Conservation (phyloP, 1,140 invertebrate species). For the Colletes gigas region DNA sequence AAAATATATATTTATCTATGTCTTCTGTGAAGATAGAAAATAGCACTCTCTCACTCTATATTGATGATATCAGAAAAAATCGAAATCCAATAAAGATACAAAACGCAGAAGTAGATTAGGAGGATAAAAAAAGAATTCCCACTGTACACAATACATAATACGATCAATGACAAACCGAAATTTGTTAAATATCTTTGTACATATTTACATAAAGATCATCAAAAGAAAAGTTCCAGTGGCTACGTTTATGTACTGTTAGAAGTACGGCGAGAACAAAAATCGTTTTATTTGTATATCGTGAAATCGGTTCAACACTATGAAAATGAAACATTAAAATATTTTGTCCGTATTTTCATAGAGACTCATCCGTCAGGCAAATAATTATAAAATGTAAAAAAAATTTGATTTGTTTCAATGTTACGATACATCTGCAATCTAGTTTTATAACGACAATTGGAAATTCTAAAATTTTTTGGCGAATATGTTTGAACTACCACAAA, state of each 20-base stretch:
- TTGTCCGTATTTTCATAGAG: slow-evolving; percentile 60
- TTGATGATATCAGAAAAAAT: slow-evolving; percentile 78
- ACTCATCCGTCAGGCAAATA: background rate
- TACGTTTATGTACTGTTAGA: slow-evolving; percentile 52
- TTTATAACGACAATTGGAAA: background rate
- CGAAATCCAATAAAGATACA: slow-evolving; percentile 69
- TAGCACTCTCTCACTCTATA: slow-evolving; percentile 81
- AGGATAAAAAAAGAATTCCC: slow-evolving; percentile 56
- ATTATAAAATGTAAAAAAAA: background rate
- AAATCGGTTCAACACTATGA: slow-evolving; percentile 36
- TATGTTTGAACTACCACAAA: background rate
- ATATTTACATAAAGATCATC: slow-evolving; percentile 70
- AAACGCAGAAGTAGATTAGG: slow-evolving; percentile 76
- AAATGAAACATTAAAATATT: slow-evolving; percentile 26
- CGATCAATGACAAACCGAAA: slow-evolving; percentile 63
- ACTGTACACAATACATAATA: slow-evolving; percentile 69
- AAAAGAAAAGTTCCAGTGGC: slow-evolving; percentile 67
- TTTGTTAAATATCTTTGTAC: slow-evolving; percentile 74
- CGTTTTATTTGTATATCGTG: slow-evolving; percentile 42
- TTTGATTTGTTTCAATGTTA: slow-evolving; percentile 1
- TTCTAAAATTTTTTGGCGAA: background rate
- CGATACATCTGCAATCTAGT: background rate
- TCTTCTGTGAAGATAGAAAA: slow-evolving; percentile 84
- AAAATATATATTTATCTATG: slow-evolving; percentile 83
- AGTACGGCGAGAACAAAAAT: slow-evolving; percentile 49